phyloP scores from a whole-genome alignment of 2,888 invertebrate species.

The Trissolcus brochymenae region DNA sequence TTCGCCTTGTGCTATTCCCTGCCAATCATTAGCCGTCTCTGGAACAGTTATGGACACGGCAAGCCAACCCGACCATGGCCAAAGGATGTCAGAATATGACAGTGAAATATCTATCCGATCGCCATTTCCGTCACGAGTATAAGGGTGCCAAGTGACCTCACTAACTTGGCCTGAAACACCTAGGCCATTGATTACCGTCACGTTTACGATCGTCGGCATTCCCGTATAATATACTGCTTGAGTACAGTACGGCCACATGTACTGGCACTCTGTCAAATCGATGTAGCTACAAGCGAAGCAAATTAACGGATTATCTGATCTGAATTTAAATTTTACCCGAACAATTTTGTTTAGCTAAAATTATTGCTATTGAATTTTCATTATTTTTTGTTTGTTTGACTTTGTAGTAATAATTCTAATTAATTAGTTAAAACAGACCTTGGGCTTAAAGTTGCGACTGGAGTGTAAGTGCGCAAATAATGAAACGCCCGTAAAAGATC shows the following conservation, averaged over 20 bases:
- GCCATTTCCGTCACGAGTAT: conserved; percentile 86
- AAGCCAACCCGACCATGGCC: conserved; percentile 99
- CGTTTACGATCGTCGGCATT: conserved; percentile 93
- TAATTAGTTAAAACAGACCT: conserved; percentile 62
- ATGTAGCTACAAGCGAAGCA: conserved; percentile 83
- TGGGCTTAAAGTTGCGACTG: conserved; percentile 78
- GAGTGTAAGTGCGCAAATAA: conserved; percentile 79
- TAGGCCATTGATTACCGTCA: conserved; percentile 95
- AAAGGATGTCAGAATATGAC: conserved; percentile 87
- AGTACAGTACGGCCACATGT: conserved; percentile 99
- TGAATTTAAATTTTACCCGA: too few species aligned
- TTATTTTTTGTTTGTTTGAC: too few species aligned
- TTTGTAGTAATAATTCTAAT: too few species aligned
- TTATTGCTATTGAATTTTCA: too few species aligned
- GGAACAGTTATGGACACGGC: conserved; percentile 87
- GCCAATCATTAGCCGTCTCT: conserved; percentile 82
- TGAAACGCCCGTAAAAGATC: conserved; percentile 93
- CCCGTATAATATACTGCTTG: conserved; percentile 94
- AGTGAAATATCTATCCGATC: conserved; percentile 84
- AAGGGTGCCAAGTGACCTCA: conserved; percentile 89
- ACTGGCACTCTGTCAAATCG: conserved; percentile 95
- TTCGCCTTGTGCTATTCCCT: conserved; percentile 85
- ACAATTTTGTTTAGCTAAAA: too few species aligned
- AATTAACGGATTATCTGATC: too few species aligned
- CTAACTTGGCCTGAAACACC: conserved; percentile 89